These are phyloP conservation scores for Trogon melanurus DNA, from an alignment of 2,113 vertebrate species.

Conservation along the genomic window DNA sequence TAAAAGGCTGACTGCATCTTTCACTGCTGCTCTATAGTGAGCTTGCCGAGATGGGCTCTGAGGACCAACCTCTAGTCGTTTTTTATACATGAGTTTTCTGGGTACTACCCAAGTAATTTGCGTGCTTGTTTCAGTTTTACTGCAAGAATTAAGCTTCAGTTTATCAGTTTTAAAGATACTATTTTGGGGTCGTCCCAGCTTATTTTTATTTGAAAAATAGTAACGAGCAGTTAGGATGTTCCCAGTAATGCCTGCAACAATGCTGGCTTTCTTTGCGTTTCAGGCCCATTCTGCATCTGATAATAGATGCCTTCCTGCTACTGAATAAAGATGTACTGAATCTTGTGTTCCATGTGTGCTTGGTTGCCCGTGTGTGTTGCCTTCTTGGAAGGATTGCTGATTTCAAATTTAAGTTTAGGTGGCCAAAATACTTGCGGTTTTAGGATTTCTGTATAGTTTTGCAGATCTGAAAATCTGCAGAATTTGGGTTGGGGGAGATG, in stretches of 20 bases:
- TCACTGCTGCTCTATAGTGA: conserved; percentile 21
- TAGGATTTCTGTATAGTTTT: neutral
- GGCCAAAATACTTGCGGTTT: neutral
- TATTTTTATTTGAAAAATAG: neutral
- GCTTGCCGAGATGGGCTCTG: neutral
- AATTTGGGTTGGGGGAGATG: neutral
- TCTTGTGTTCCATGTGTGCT: neutral
- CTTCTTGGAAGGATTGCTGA: neutral
- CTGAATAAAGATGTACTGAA: conserved; percentile 43
- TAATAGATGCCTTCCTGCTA: conserved; percentile 54
- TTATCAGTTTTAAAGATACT: neutral
- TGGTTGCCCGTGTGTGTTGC: neutral
- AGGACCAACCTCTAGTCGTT: neutral
- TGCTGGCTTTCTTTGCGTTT: conserved; percentile 51
- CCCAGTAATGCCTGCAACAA: neutral
- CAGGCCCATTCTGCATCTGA: conserved; percentile 3
- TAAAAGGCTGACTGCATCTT: conserved; percentile 65
- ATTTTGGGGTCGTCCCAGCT: neutral
- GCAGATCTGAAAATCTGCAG: neutral
- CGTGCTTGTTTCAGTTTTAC: neutral
- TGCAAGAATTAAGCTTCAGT: neutral
- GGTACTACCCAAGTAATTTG: neutral
- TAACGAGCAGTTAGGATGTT: neutral
- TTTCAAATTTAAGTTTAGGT: neutral
- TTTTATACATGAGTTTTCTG: neutral